These are phyloP conservation scores for Rhopalosiphum padi DNA, from an alignment of 1,140 invertebrate species.

Conservation along the genomic window DNA sequence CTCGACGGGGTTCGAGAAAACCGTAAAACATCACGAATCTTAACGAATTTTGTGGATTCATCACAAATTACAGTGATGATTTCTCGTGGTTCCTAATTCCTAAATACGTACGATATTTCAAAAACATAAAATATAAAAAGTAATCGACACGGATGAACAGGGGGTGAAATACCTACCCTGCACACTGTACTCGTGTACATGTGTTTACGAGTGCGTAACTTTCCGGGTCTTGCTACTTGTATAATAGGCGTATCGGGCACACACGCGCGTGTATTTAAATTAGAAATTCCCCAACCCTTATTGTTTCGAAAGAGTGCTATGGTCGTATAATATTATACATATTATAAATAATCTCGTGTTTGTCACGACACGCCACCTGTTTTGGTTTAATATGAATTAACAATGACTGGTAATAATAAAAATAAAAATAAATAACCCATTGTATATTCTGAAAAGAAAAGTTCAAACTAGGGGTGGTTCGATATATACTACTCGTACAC, in stretches of 20 bases:
- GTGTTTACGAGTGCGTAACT: not conserved
- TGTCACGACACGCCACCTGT: constrained; percentile 39
- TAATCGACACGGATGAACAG: not conserved
- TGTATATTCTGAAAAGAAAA: not conserved
- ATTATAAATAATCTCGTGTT: constrained; percentile 8
- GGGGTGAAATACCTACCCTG: not conserved
- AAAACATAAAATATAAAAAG: not conserved
- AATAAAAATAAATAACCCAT: not conserved
- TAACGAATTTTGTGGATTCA: too few species aligned
- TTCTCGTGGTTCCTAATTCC: not conserved
- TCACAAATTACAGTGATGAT: not conserved
- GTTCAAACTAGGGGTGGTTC: not conserved
- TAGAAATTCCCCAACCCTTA: not conserved
- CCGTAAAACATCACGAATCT: too few species aligned
- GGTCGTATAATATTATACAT: not conserved
- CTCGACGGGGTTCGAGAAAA: too few species aligned
- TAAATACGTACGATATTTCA: not conserved
- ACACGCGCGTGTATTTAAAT: not conserved
- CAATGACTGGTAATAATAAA: constrained; percentile 3
- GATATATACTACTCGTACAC: not conserved
- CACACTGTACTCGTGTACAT: not conserved
- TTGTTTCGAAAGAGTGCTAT: not conserved
- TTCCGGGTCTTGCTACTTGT: not conserved
- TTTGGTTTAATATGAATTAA: constrained; percentile 26
- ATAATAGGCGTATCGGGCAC: not conserved